phyloP scores from a whole-genome alignment of 37 sponge, comb jelly and placozoan genomes.

The Spongia lamella region DNA sequence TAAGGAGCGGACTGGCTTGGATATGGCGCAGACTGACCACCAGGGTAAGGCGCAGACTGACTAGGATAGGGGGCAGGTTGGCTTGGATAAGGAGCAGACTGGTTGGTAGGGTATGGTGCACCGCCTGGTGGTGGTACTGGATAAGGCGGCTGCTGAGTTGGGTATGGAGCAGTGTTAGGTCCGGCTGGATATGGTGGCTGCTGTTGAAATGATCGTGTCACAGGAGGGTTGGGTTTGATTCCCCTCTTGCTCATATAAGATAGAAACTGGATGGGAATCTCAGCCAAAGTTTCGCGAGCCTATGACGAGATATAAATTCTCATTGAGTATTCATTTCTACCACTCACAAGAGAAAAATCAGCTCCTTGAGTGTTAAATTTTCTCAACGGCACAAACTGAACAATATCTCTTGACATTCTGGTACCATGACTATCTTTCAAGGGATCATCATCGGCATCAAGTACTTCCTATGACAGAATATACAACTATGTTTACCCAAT shows the following conservation, averaged over 20 bases:
- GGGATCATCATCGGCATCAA: conserved; percentile 89
- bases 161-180: not conserved
- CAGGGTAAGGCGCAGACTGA: conserved; percentile 1
- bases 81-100: not conserved
- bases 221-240: conserved; percentile 77
- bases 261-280: conserved; percentile 77
- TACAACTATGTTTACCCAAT: not conserved
- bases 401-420: conserved; percentile 82
- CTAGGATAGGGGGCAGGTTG: not conserved
- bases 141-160: conserved; percentile 8
- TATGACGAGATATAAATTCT: not conserved
- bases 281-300: conserved; percentile 88
- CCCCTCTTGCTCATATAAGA: conserved; percentile 64
- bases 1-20: not conserved
- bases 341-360: conserved; percentile 72
- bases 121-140: not conserved
- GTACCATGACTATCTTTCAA: conserved; percentile 54
- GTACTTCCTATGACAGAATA: conserved; percentile 49
- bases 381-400: conserved; percentile 88
- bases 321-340: not conserved
- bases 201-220: conserved; percentile 30
- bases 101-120: not conserved
- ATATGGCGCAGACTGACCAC: not conserved
- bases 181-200: not conserved
- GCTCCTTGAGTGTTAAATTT: conserved; percentile 44